phyloP scores from a whole-genome alignment of 2,113 vertebrate genomes.

The Tyto alba region DNA sequence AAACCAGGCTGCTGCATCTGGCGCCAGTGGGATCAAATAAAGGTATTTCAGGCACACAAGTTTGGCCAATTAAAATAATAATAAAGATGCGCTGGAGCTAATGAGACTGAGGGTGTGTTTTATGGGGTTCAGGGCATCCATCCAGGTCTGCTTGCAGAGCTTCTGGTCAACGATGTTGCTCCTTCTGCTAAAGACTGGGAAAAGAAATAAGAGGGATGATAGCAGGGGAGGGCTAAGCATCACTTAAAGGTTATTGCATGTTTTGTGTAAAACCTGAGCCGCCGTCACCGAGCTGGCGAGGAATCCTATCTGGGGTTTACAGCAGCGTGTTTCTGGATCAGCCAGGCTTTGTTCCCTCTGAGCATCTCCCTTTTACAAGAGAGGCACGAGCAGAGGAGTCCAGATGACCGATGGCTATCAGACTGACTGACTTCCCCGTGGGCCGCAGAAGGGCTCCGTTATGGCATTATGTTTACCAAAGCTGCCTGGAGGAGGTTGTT shows the following conservation, averaged over 20 bases:
- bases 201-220: not conserved
- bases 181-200: not conserved
- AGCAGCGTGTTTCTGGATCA: not conserved
- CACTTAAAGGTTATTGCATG: not conserved
- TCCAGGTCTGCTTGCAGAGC: not conserved
- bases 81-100: not conserved
- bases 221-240: not conserved
- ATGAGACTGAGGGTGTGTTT: not conserved
- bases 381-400: not conserved
- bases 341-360: not conserved
- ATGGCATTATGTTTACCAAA: not conserved
- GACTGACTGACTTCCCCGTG: fast-evolving
- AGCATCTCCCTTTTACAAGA: not conserved
- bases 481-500: constrained; percentile 7
- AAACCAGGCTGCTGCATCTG: not conserved
- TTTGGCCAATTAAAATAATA: not conserved
- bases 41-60: not conserved
- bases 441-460: not conserved
- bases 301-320: not conserved
- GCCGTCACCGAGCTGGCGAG: not conserved
- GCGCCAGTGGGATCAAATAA: not conserved
- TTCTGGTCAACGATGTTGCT: not conserved
- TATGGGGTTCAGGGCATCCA: not conserved
- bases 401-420: not conserved
- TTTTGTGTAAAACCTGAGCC: not conserved